phyloP scores from a whole-genome alignment of 1,140 invertebrate genomes.

The Eulimnadia texana region DNA sequence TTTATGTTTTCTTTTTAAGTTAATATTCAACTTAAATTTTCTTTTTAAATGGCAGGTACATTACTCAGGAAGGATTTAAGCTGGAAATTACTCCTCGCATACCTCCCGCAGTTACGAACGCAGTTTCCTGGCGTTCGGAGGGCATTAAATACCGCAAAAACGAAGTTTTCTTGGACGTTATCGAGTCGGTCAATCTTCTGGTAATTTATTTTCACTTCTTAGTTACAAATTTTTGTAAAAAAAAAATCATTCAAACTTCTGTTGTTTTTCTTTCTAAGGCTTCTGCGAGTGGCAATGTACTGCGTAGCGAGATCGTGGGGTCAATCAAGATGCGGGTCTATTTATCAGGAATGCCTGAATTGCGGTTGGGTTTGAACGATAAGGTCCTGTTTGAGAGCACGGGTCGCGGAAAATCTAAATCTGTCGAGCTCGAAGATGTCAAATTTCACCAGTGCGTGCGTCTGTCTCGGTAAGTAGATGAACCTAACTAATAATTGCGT shows the following conservation, averaged over 20 bases:
- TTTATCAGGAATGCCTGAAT: slow-evolving; percentile 97
- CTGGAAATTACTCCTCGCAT: slow-evolving; percentile 90
- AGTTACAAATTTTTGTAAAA: neutral
- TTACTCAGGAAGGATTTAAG: slow-evolving; percentile 97
- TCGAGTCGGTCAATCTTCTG: slow-evolving; percentile 95
- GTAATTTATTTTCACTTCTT: slow-evolving; percentile 30
- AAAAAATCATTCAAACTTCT: neutral
- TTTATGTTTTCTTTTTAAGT: slow-evolving; percentile 5
- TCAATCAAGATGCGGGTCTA: slow-evolving; percentile 99
- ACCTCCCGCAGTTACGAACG: slow-evolving; percentile 98
- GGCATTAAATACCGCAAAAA: slow-evolving; percentile 99
- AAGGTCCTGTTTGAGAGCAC: slow-evolving; percentile 98
- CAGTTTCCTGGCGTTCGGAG: slow-evolving; percentile 97
- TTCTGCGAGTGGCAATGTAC: slow-evolving; percentile 94
- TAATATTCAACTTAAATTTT: slow-evolving; percentile 5
- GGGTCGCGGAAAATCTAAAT: slow-evolving; percentile 94
- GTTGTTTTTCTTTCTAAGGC: slow-evolving; percentile 38
- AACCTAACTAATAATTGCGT: neutral
- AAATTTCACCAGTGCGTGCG: slow-evolving; percentile 99
- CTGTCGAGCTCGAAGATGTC: slow-evolving; percentile 96
- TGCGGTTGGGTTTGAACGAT: slow-evolving; percentile 95
- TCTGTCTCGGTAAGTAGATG: slow-evolving; percentile 47
- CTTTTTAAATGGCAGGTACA: slow-evolving; percentile 35
- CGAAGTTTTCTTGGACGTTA: slow-evolving; percentile 99
- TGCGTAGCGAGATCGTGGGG: slow-evolving; percentile 96